Base-by-base conservation (phyloP, 1,140 invertebrate genomes). In the Mercenaria mercenaria region DNA sequence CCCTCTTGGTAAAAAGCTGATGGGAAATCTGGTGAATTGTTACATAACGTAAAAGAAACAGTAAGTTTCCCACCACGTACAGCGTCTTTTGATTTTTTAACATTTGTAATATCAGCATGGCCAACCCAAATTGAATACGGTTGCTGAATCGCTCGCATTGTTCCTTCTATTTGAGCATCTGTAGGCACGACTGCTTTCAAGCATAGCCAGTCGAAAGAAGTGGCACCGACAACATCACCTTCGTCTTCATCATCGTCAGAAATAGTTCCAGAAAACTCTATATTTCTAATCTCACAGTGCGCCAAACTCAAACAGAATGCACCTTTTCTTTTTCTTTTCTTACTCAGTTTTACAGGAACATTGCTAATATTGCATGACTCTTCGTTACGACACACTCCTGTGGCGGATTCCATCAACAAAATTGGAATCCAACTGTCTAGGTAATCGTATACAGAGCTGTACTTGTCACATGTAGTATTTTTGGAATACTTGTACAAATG, bases 371-470 rank as follows among this genome's bases (percentile, higher is more conserved):
- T 43, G 11, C 41, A 72, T 8, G 74, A 29, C 23, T 89, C 88
- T 26, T 74, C 79, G 3, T 82, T 76, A 32, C 34, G 23, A 18
- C 67, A 88, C 15, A 85, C 74, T 18, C 23, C 59, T 20, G 41
- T 43, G 0, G 92, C 92, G 20, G 92, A 84, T 76, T 92, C 90
- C 90, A 92, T 91, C 74, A 90, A 76, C 26, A 91, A 50, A 0
- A 92, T 15, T 10, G 92, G 84, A 23, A 82, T 18, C 92, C 88
- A 91, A 11, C 69, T 72, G 23, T 80, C 43, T n/a, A 72, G 41
- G 74, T 92, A 92, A 0, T 88, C 84, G 72, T 80, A 56, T 15
- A 88, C 61, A 23, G 29, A n/a, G 10, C 18, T 13, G 61, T 90
- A 90, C 15, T 39, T 52, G 32, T 82, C 56, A 20, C 26, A 29